These are phyloP conservation scores for Sapayoa aenigma DNA, from an alignment of 2,113 vertebrate species.

Conservation along the genomic window DNA sequence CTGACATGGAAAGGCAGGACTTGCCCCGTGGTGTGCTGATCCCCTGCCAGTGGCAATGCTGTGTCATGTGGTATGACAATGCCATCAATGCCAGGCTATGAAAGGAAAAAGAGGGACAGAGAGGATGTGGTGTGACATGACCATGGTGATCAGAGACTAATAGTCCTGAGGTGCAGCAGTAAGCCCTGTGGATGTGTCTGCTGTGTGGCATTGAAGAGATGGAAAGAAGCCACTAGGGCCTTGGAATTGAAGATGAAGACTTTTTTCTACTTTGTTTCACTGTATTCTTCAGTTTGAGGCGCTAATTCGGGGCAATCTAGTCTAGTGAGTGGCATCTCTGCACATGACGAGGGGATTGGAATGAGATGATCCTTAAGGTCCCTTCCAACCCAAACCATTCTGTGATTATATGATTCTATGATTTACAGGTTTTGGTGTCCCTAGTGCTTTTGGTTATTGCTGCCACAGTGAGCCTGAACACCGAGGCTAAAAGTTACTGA, in stretches of 20 bases:
- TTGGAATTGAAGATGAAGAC: neutral
- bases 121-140: neutral
- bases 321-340: neutral
- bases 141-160: neutral
- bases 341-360: neutral
- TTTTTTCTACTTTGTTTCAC: neutral
- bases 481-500: neutral
- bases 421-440: neutral
- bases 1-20: neutral
- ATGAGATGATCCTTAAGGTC: neutral
- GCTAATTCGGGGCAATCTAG: neutral
- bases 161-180: neutral
- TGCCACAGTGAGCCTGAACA: neutral
- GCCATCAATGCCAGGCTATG: fast-evolving
- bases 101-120: neutral
- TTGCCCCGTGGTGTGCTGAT: neutral
- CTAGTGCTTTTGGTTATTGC: neutral
- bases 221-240: neutral
- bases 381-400: neutral
- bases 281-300: neutral
- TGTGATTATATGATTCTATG: neutral
- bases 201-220: neutral
- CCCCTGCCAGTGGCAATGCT: neutral
- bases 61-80: fast-evolving
- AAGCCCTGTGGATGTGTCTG: neutral